Conservation (phyloP, 2,888 invertebrate genomes). For the Carcina quercana region DNA sequence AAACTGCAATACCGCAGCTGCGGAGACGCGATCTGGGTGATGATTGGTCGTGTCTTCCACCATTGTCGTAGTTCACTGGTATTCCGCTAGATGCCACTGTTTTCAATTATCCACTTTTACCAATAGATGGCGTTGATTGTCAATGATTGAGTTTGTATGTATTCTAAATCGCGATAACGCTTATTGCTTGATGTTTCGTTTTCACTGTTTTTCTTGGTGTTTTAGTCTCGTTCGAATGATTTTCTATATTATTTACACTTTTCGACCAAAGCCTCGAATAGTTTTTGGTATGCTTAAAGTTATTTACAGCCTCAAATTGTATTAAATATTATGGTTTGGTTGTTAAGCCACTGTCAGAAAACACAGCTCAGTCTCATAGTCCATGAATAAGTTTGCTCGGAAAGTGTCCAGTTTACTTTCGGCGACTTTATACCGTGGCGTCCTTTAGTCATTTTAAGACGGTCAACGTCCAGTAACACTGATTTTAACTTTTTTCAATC, state of each 20-base stretch:
- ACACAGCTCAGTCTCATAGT: conserved; percentile 34
- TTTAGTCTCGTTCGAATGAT: neutral
- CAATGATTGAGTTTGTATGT: no score
- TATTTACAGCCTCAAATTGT: no score
- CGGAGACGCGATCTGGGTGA: conserved; percentile 46
- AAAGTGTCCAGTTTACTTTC: conserved; percentile 25
- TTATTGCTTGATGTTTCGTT: no score
- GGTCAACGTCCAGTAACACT: no score
- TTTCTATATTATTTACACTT: neutral
- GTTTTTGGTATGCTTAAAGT: no score
- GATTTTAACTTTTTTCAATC: no score
- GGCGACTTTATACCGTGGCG: conserved; percentile 19
- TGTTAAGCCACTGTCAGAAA: conserved; percentile 33
- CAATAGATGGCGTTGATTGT: conserved; percentile 17
- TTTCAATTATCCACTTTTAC: conserved; percentile 7
- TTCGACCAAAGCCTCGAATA: no score
- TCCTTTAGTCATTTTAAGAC: conserved; percentile 30
- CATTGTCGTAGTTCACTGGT: conserved; percentile 36
- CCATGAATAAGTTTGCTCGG: conserved; percentile 35
- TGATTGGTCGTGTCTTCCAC: conserved; percentile 49
- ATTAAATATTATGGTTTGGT: neutral
- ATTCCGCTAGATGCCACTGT: conserved; percentile 4
- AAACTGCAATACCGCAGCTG: conserved; percentile 59
- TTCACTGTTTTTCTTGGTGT: conserved; percentile 8
- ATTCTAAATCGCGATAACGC: neutral